phyloP scores from a whole-genome alignment of 1,140 invertebrate species.

The Formica exsecta region DNA sequence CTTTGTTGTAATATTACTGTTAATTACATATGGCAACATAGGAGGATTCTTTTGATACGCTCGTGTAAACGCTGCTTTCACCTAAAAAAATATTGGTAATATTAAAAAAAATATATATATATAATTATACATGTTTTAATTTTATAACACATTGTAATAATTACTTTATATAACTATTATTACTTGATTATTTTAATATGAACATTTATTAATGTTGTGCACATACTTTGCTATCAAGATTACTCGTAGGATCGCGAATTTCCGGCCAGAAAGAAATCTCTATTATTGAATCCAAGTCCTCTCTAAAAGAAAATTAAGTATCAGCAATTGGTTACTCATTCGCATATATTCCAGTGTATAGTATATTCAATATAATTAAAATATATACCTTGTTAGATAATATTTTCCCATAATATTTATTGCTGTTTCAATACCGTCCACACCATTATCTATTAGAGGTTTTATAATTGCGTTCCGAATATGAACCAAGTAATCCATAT shows the following conservation, averaged over 20 bases:
- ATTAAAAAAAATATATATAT: constrained; percentile 25
- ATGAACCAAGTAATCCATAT: constrained; percentile 93
- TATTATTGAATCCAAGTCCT: constrained; percentile 95
- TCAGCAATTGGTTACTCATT: neutral
- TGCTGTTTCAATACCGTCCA: constrained; percentile 91
- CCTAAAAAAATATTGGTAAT: constrained; percentile 84
- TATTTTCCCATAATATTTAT: constrained; percentile 94
- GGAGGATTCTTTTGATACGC: constrained; percentile 95
- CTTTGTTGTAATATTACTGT: constrained; percentile 88
- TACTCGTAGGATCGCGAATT: constrained; percentile 91
- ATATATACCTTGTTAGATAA: constrained; percentile 94
- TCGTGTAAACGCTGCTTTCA: constrained; percentile 97
- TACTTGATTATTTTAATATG: constrained; percentile 21
- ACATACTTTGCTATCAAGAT: constrained; percentile 92
- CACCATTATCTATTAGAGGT: constrained; percentile 90
- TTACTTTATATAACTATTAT: constrained; percentile 8
- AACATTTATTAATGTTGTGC: neutral
- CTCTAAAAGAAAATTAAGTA: constrained; percentile 85
- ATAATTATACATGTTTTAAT: constrained; percentile 14
- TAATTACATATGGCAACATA: constrained; percentile 90
- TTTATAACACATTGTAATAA: neutral
- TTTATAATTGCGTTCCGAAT: constrained; percentile 91
- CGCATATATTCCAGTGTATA: neutral
- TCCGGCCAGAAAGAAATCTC: constrained; percentile 95
- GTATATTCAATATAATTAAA: constrained; percentile 87